Evolutionary conservation across 64 coral and sea anemone species (phyloP).

Genomic region (Pocillopora verrucosa): DNA sequence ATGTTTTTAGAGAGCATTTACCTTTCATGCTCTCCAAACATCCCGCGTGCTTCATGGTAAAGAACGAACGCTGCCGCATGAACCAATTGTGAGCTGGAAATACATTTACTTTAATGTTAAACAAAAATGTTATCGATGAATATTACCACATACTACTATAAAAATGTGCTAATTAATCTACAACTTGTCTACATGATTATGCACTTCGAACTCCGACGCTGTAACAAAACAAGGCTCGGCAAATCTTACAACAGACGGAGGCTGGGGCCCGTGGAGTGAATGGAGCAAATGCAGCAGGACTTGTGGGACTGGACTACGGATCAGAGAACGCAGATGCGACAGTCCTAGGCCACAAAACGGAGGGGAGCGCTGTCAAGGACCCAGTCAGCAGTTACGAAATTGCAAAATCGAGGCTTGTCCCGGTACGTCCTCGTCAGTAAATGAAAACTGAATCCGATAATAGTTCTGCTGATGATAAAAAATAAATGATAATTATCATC

Average conservation of each 20-base stretch:
- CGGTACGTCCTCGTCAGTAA: background rate
- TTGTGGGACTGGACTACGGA: conserved; percentile 36
- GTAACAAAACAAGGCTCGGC: too few species aligned
- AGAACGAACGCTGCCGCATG: too few species aligned
- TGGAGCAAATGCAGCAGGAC: conserved; percentile 56
- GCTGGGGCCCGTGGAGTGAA: conserved; percentile 44
- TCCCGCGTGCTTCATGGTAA: too few species aligned
- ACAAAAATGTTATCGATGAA: background rate
- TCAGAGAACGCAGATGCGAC: conserved; percentile 37
- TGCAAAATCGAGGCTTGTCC: background rate
- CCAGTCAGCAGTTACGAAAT: background rate
- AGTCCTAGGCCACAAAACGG: conserved; percentile 37
- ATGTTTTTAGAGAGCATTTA: too few species aligned
- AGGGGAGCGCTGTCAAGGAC: conserved; percentile 35
- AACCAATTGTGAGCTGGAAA: too few species aligned
- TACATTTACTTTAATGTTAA: too few species aligned
- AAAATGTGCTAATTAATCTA: background rate
- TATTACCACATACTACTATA: background rate
- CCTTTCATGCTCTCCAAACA: too few species aligned
- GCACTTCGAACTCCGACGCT: background rate
- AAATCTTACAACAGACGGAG: conserved; percentile 14
- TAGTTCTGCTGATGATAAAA: too few species aligned
- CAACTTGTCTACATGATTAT: background rate
- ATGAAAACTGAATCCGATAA: too few species aligned
- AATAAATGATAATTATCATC: too few species aligned